Evolutionary conservation across 2,113 vertebrate genomes (phyloP).

Genomic region (Oceanodroma tethys): DNA sequence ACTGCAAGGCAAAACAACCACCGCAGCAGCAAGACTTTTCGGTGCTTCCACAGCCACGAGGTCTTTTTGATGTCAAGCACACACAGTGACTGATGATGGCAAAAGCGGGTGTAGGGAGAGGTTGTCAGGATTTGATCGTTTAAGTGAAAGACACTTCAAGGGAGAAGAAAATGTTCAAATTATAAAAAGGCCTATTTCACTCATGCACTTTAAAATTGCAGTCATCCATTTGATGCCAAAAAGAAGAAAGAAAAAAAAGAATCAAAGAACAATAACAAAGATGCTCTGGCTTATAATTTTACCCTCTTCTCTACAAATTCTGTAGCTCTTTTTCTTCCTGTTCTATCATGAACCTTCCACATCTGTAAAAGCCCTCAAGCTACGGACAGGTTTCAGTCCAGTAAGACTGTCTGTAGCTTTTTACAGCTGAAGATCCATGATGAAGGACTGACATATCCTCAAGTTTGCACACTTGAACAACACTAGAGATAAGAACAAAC

Average conservation of each 20-base stretch:
- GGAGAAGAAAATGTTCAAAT: not conserved
- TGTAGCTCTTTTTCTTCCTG: not conserved
- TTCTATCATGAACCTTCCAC: not conserved
- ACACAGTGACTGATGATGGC: not conserved
- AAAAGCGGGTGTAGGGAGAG: not conserved
- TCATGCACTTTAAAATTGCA: not conserved
- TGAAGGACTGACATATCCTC: slow-evolving; percentile 22
- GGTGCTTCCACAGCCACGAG: not conserved
- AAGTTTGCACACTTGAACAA: slow-evolving; percentile 48
- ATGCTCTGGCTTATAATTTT: not conserved
- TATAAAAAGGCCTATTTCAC: not conserved
- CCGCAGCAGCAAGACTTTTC: not conserved
- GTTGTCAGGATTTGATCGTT: slow-evolving; percentile 23
- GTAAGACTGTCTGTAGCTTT: not conserved
- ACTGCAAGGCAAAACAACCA: not conserved
- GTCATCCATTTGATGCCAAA: slow-evolving; percentile 5
- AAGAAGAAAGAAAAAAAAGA: not conserved
- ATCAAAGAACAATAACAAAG: not conserved
- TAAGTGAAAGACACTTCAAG: slow-evolving; percentile 28
- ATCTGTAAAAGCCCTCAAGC: not conserved
- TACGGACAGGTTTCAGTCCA: not conserved
- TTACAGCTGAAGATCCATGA: slow-evolving; percentile 10
- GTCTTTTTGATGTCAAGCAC: not conserved
- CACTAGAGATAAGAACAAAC: slow-evolving; percentile 66
- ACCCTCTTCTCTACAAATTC: not conserved